Percentiles rank a stretch among this genome's conserved stretches.
Evolutionary conservation across 2,113 vertebrate species (phyloP).

Genomic region (Ceyx margarethae): DNA sequence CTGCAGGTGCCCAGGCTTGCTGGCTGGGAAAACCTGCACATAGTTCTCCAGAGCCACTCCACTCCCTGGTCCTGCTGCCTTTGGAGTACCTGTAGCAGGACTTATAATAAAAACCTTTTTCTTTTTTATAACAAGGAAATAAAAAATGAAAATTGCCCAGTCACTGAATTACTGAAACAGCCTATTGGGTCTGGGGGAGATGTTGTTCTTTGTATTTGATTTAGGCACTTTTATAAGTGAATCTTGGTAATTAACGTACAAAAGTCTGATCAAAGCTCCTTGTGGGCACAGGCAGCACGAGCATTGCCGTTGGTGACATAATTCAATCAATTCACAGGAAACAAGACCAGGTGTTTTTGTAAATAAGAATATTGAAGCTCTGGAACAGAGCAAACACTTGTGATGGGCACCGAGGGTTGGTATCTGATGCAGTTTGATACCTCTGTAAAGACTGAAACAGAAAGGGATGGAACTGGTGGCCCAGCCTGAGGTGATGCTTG

Average conservation of each 20-base stretch:
- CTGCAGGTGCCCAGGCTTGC: accelerated
- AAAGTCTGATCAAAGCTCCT: background rate
- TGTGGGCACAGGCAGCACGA: background rate
- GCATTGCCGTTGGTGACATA: background rate
- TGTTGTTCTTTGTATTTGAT: background rate
- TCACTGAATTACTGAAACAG: background rate
- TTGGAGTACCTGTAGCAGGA: background rate
- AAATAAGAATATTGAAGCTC: background rate
- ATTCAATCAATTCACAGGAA: background rate
- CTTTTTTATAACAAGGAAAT: background rate
- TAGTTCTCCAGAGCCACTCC: background rate
- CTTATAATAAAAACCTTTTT: background rate
- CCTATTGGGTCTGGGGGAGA: background rate
- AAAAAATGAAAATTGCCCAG: background rate
- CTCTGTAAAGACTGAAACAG: background rate
- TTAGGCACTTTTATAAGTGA: background rate
- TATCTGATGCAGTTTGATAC: background rate
- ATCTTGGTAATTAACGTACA: background rate
- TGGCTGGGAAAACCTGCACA: background rate
- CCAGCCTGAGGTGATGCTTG: background rate
- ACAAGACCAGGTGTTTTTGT: background rate
- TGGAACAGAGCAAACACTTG: background rate
- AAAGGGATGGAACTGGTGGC: background rate
- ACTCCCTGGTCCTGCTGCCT: background rate
- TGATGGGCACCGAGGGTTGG: accelerated